Evolutionary conservation across 2,888 invertebrate species (phyloP).

Genomic region (Phaonia tiefii): DNA sequence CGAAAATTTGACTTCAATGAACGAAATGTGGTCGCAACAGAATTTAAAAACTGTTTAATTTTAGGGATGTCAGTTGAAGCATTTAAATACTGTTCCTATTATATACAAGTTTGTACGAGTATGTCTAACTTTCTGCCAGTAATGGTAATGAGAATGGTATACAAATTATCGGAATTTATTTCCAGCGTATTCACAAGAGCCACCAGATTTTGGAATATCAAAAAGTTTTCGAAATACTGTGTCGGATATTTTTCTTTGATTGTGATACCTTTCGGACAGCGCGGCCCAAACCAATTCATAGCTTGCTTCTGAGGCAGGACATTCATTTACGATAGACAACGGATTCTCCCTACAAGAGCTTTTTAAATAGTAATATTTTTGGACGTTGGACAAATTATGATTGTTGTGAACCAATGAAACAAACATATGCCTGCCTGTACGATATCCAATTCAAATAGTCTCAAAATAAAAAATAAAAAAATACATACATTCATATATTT

Average conservation of each 20-base stretch:
- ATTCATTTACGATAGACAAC: slow-evolving; percentile 41
- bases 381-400: slow-evolving; percentile 29
- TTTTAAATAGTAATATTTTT: slow-evolving; percentile 46
- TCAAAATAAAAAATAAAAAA: no score
- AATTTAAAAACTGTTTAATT: slow-evolving; percentile 11
- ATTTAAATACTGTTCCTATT: no score
- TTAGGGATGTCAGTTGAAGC: slow-evolving; percentile 20
- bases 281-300: no score
- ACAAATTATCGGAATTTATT: not conserved
- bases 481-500: no score
- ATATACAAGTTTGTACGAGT: no score
- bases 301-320: slow-evolving; percentile 40
- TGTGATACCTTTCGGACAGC: no score
- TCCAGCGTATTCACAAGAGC: slow-evolving; percentile 4
- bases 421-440: slow-evolving; percentile 44
- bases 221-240: slow-evolving; percentile 27
- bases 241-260: slow-evolving; percentile 38
- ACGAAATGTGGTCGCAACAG: slow-evolving; percentile 35
- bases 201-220: no score
- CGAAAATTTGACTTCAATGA: slow-evolving; percentile 26
- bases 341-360: no score
- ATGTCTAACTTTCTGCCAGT: slow-evolving; percentile 22
- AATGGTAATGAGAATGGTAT: slow-evolving; percentile 21
- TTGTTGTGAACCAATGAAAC: slow-evolving; percentile 36
- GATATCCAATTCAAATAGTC: slow-evolving; percentile 41